These are phyloP conservation scores for Frankliniella fusca DNA, from an alignment of 2,888 invertebrate species.

Conservation along the genomic window DNA sequence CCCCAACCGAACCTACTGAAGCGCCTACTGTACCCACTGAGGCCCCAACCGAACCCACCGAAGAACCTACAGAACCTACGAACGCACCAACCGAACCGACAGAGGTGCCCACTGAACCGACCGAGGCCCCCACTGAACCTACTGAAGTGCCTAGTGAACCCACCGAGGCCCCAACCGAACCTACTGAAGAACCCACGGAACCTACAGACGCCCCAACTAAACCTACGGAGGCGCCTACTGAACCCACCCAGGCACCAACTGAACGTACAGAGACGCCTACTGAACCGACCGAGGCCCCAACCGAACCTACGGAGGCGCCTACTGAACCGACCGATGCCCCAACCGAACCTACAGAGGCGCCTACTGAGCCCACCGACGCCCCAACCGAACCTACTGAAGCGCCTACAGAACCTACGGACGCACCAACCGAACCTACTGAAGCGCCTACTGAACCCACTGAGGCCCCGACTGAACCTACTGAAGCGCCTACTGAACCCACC, in stretches of 20 bases:
- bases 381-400: neutral
- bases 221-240: neutral
- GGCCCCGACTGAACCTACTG: neutral
- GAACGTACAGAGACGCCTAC: neutral
- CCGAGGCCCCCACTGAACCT: neutral
- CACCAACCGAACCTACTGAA: neutral
- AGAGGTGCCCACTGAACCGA: neutral
- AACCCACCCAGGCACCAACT: neutral
- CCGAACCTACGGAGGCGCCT: neutral
- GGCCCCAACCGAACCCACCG: neutral
- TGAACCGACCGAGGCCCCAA: neutral
- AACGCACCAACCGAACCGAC: neutral
- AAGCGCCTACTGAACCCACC: neutral
- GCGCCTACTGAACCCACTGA: neutral
- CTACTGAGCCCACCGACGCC: neutral
- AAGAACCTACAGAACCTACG: neutral
- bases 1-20: neutral
- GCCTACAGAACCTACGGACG: neutral
- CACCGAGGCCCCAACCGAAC: neutral
- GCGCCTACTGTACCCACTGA: neutral
- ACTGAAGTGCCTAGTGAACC: neutral
- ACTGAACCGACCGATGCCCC: neutral
- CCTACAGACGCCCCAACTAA: neutral
- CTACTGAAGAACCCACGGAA: neutral
- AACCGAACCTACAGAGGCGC: neutral